A percentile compares a stretch with the other conserved stretches of the same genome.
Conservation (phyloP, 2,797 vertebrate genomes). For the Mus spretus region DNA sequence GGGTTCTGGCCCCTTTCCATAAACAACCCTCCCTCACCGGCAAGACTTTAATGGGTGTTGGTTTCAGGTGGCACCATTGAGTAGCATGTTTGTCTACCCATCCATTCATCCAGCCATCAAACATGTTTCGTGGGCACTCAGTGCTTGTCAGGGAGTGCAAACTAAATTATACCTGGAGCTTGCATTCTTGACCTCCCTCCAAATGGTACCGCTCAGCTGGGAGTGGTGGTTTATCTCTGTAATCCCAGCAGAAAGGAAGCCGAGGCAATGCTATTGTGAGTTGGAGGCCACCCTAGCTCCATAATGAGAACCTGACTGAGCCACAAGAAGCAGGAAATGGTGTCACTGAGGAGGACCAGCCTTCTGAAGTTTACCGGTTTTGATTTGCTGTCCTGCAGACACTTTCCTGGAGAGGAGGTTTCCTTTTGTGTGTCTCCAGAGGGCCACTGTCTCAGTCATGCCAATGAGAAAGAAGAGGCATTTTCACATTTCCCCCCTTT, state of each 20-base stretch:
- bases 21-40: slow-evolving; percentile 25
- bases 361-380: background rate
- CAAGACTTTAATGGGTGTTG: background rate
- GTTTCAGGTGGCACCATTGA: background rate
- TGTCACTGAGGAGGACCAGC: too few species aligned
- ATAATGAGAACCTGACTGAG: background rate
- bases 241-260: background rate
- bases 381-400: background rate
- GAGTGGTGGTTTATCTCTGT: background rate
- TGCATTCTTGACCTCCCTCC: background rate
- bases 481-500: slow-evolving; percentile 46
- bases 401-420: background rate
- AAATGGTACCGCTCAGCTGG: background rate
- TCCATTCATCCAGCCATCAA: background rate
- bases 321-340: background rate
- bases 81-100: background rate
- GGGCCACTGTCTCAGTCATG: slow-evolving; percentile 46
- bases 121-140: background rate
- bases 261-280: background rate
- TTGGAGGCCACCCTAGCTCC: background rate
- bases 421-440: background rate
- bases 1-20: slow-evolving; percentile 57
- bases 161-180: background rate
- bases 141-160: background rate
- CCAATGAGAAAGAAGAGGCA: background rate